Percentiles rank a stretch among this genome's conserved stretches.
phyloP scores from a whole-genome alignment of 2,797 vertebrate genomes.

The Coregonus ussuriensis region DNA sequence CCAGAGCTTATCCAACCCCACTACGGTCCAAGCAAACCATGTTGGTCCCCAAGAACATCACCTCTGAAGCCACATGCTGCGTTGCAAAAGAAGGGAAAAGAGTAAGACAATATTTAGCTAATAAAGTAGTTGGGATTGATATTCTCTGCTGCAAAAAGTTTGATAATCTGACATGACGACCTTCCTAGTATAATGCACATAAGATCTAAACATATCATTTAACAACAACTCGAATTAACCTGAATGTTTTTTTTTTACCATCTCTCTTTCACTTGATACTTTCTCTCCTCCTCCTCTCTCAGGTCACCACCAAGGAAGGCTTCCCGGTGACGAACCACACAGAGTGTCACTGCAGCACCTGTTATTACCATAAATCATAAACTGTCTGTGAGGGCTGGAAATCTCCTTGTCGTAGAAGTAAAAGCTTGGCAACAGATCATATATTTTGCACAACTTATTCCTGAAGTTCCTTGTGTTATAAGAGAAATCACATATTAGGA shows the following conservation, averaged over 20 bases:
- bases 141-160: background rate
- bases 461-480: background rate
- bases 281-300: no score
- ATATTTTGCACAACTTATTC: background rate
- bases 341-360: background rate
- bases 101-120: slow-evolving; percentile 67
- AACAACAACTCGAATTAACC: background rate
- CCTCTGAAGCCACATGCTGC: slow-evolving; percentile 87
- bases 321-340: slow-evolving; percentile 87
- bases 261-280: no score
- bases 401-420: background rate
- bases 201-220: background rate
- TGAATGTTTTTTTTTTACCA: no score
- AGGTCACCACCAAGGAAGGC: slow-evolving; percentile 75
- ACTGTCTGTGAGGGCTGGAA: background rate
- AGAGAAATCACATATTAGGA: no score
- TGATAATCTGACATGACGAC: background rate
- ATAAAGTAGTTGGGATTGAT: background rate
- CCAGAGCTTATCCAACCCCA: slow-evolving; percentile 93
- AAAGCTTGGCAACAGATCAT: background rate
- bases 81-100: slow-evolving; percentile 86
- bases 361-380: background rate
- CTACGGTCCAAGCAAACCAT: slow-evolving; percentile 90
- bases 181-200: background rate
- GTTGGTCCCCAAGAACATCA: slow-evolving; percentile 92